Conservation (phyloP, 2,888 invertebrate genomes). For the Mythimna vitellina region DNA sequence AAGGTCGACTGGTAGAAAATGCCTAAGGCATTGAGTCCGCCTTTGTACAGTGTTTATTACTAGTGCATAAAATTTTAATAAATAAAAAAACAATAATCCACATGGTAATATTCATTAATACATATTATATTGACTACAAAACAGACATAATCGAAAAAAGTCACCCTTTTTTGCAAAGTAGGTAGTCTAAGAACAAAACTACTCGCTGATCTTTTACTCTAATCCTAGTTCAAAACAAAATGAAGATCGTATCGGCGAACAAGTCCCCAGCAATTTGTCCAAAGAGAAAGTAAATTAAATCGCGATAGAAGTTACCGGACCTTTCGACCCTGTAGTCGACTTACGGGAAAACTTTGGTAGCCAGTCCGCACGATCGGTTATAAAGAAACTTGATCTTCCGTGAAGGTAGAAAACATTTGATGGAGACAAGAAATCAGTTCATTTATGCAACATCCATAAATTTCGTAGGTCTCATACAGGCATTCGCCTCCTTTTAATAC, state of each 20-base stretch:
- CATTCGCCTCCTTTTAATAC: too few relatives aligned
- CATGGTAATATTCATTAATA: too few relatives aligned
- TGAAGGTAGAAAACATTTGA: neutral
- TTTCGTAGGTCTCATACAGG: too few relatives aligned
- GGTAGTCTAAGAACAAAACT: neutral
- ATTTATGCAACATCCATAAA: too few relatives aligned
- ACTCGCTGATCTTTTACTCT: neutral
- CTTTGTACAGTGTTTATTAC: too few relatives aligned
- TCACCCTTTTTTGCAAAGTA: neutral
- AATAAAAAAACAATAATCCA: too few relatives aligned
- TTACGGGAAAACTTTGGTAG: conserved; percentile 29
- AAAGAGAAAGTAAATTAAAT: conserved; percentile 28
- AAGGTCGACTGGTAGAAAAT: too few relatives aligned
- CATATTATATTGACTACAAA: neutral
- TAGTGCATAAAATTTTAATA: too few relatives aligned
- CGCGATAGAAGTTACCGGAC: conserved; percentile 5
- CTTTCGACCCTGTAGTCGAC: conserved; percentile 11
- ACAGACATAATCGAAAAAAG: neutral
- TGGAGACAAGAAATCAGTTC: neutral
- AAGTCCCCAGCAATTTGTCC: conserved; percentile 22
- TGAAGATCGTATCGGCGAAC: neutral
- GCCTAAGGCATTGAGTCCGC: too few relatives aligned
- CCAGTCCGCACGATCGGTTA: conserved; percentile 10
- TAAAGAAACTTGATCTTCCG: conserved; percentile 26
- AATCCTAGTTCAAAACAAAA: conserved; percentile 11